phyloP scores from a whole-genome alignment of 2,113 vertebrate species.

The Siniperca knerii region DNA sequence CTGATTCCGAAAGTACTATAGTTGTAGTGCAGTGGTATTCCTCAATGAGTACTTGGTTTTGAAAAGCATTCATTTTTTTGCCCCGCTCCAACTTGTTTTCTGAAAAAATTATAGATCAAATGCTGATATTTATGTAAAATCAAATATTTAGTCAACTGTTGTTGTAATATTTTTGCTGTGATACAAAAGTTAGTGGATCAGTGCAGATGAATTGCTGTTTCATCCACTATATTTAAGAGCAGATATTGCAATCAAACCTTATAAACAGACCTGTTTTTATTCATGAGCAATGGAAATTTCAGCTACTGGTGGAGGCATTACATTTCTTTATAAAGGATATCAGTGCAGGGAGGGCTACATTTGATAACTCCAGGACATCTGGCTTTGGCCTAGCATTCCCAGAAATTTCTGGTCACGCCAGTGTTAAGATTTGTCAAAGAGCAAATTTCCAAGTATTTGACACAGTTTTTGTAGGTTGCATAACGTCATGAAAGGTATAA shows the following conservation, averaged over 20 bases:
- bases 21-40: background rate
- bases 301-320: background rate
- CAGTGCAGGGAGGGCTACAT: background rate
- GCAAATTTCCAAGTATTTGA: constrained; percentile 43
- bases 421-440: background rate
- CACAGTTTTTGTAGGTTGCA: constrained; percentile 18
- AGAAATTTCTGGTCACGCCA: constrained; percentile 19
- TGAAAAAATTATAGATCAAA: background rate
- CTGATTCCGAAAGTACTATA: background rate
- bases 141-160: background rate
- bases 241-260: background rate
- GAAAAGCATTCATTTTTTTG: background rate
- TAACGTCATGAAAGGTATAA: constrained; percentile 69
- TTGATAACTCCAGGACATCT: background rate
- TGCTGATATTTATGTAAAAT: background rate
- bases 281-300: background rate
- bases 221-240: background rate
- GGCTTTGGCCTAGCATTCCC: constrained; percentile 24
- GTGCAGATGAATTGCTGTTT: background rate
- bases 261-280: background rate
- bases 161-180: background rate
- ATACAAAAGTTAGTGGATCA: background rate
- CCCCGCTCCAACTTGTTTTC: background rate
- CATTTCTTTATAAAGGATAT: background rate
- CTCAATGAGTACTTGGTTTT: background rate